Evolutionary conservation across 2,113 vertebrate genomes (phyloP).

Genomic region (Chionis minor): DNA sequence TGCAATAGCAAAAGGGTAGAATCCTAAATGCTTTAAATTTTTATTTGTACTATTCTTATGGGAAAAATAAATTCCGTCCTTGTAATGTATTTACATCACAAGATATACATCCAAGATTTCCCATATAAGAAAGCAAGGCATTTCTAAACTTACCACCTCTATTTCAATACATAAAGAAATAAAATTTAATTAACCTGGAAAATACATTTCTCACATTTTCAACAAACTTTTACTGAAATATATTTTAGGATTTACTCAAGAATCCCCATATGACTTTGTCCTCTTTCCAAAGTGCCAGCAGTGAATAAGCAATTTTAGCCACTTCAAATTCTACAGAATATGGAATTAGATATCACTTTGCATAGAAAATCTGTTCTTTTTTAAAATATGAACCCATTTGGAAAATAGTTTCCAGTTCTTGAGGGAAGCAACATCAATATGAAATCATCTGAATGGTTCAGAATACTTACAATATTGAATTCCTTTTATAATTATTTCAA

Average conservation of each 20-base stretch:
- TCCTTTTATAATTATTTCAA: not conserved
- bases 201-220: not conserved
- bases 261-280: not conserved
- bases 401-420: not conserved
- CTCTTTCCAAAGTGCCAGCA: not conserved
- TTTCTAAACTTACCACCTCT: not conserved
- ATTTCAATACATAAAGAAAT: not conserved
- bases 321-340: not conserved
- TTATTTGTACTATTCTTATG: not conserved
- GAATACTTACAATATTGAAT: not conserved
- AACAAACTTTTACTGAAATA: not conserved
- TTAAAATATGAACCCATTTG: not conserved
- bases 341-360: not conserved
- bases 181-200: not conserved
- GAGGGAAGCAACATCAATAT: not conserved
- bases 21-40: not conserved
- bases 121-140: not conserved
- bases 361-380: not conserved
- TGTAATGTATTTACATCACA: not conserved
- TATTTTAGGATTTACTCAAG: not conserved
- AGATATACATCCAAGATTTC: not conserved
- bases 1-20: not conserved
- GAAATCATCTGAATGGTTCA: not conserved
- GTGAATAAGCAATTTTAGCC: not conserved
- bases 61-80: not conserved